phyloP scores from a whole-genome alignment of 2,888 invertebrate species.

The Andrena chrysosceles region DNA sequence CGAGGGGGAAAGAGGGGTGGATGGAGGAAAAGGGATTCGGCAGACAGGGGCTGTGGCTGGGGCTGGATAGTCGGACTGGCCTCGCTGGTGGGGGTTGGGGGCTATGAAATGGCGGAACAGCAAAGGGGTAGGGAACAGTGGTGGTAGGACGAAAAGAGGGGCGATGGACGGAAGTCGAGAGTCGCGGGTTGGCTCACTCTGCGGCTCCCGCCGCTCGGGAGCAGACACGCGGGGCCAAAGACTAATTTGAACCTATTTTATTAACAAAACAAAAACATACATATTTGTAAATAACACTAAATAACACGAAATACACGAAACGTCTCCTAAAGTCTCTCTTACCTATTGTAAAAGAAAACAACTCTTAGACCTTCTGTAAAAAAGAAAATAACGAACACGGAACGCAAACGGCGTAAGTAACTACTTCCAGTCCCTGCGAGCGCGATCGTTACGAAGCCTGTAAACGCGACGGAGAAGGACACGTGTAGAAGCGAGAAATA shows the following conservation, averaged over 20 bases:
- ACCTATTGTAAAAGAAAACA: constrained; percentile 54
- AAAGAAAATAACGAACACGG: constrained; percentile 53
- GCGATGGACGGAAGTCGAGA: constrained; percentile 77
- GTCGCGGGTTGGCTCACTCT: constrained; percentile 83
- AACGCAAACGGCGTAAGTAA: constrained; percentile 58
- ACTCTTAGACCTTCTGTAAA: constrained; percentile 63
- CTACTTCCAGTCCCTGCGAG: constrained; percentile 58
- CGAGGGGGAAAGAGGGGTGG: constrained; percentile 13
- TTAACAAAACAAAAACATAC: constrained; percentile 79
- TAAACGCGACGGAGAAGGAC: constrained; percentile 45
- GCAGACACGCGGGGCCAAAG: constrained; percentile 85
- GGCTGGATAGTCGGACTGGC: constrained; percentile 73
- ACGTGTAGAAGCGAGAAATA: constrained; percentile 36
- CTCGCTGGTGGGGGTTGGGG: constrained; percentile 61
- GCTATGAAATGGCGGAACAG: constrained; percentile 65
- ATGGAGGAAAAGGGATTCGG: constrained; percentile 60
- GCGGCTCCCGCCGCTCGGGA: constrained; percentile 85
- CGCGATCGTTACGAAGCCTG: constrained; percentile 61
- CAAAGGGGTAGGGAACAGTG: constrained; percentile 48
- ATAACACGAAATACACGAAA: constrained; percentile 67
- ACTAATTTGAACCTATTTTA: constrained; percentile 83
- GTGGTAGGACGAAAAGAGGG: constrained; percentile 64
- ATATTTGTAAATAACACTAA: constrained; percentile 82
- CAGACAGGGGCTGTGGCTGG: constrained; percentile 77
- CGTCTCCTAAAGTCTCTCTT: constrained; percentile 67